Evolutionary conservation across 1,140 invertebrate species (phyloP), one percentile per base, ranked within the genome.

Genomic region (Aporrectodea caliginosa): DNA sequence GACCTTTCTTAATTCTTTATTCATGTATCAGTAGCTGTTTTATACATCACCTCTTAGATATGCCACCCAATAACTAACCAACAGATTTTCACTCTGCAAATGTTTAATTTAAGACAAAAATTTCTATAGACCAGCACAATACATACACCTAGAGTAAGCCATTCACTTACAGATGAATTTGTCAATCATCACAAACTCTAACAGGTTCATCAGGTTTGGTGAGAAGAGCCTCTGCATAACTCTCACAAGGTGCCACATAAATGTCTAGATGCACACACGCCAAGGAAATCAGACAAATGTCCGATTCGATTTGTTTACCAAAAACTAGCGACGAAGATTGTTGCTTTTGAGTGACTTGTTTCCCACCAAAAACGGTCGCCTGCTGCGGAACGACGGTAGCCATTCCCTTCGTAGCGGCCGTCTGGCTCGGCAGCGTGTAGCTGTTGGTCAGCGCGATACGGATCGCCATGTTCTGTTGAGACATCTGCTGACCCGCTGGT

Each of bases 331-430:
- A 14, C 6, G 70, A 29, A 2, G 70, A n/a, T 2, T 58, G 33
- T n/a, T 76, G 33, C 32, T 68, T 75, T 12, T 35, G 16, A 33
- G 14, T 27, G 16, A 22, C 43, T n/a, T 76, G 31, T 27, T 75
- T 76, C 6, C 34, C 29, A 1, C 30, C 35, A 35, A 32, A 32
- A 34, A 76, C 27, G 75, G 29, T 76, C 43, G 75, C 43, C 43
- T 76, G 75, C 29, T 76, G 75, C 27, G 75, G 75, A 16, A 76
- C n/a, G 34, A 76, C 75, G 0, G 75, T 76, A 16, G 75, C 75
- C 12, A 76, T 29, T 2, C 35, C 43, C 43, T 76, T 76, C 12
- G 34, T 35, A 1, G n/a, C 33, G 16, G 16, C 32, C 2, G 34
- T 29, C 27, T 76, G 75, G 0, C 27, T 32, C 12, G 33, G 75